These are phyloP conservation scores for Pipistrellus nathusii DNA, from an alignment of 2,797 vertebrate genomes.

Conservation along the genomic window DNA sequence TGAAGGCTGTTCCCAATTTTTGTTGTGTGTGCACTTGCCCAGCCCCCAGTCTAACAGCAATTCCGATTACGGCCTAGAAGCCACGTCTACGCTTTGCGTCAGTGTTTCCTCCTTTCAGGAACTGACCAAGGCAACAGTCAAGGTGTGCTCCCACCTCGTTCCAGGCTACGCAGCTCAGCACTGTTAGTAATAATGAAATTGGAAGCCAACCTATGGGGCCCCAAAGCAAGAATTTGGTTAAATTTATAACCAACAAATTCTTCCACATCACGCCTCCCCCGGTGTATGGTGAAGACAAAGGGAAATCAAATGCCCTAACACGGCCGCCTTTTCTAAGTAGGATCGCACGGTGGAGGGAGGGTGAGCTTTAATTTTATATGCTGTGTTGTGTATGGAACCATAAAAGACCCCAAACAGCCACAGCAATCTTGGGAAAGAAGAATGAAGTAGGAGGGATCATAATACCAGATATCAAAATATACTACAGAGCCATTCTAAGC, in stretches of 20 bases:
- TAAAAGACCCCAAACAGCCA: no score
- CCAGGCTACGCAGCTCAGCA: not conserved
- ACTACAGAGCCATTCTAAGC: no score
- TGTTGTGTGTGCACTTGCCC: not conserved
- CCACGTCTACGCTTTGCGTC: fast-evolving
- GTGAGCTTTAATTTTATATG: not conserved
- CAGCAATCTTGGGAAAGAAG: no score
- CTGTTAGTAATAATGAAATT: not conserved
- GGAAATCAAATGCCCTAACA: no score
- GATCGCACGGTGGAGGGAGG: fast-evolving
- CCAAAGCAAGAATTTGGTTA: not conserved
- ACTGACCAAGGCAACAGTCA: fast-evolving
- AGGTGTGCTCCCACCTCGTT: not conserved
- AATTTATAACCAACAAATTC: not conserved
- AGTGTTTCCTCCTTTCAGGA: not conserved
- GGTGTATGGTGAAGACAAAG: not conserved
- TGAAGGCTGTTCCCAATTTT: fast-evolving
- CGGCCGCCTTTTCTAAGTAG: not conserved
- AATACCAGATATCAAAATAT: no score
- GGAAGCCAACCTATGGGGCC: not conserved
- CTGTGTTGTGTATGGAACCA: not conserved
- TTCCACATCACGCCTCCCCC: fast-evolving
- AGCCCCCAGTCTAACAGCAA: not conserved
- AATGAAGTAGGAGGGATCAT: no score
- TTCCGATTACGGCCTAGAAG: fast-evolving